These are phyloP conservation scores for Stramonita haemastoma DNA, from an alignment of 2,888 invertebrate genomes.

Conservation along the genomic window DNA sequence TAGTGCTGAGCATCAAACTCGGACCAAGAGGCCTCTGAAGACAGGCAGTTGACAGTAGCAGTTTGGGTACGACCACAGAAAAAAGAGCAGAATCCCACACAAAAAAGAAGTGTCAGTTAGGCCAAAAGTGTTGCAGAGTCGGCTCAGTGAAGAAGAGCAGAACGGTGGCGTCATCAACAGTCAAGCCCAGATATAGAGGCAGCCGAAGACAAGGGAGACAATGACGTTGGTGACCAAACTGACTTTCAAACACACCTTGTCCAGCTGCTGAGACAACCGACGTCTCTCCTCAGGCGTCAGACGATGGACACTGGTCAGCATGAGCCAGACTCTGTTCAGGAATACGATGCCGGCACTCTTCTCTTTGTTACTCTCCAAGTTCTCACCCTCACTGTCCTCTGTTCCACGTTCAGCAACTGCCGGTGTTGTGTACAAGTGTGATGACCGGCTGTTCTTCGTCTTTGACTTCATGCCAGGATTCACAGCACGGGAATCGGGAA, in stretches of 20 bases:
- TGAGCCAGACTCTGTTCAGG: neutral
- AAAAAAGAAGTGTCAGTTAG: no score
- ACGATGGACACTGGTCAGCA: neutral
- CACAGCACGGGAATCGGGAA: neutral
- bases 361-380: neutral
- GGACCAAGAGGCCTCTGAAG: no score
- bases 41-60: no score
- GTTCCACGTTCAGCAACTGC: neutral
- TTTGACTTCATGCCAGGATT: neutral
- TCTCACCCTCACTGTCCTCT: neutral
- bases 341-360: neutral
- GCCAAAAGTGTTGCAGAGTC: no score
- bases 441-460: neutral
- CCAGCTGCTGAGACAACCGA: neutral
- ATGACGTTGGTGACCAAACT: slow-evolving; percentile 3
- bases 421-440: neutral
- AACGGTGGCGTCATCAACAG: no score
- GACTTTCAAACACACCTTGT: slow-evolving; percentile 25
- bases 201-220: slow-evolving; percentile 6
- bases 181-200: no score
- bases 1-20: no score
- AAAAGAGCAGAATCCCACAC: no score
- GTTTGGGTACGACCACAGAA: no score
- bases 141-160: no score
- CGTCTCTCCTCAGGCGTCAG: neutral